phyloP scores from a whole-genome alignment of 2,888 invertebrate genomes.

The Apotomis turbidana region DNA sequence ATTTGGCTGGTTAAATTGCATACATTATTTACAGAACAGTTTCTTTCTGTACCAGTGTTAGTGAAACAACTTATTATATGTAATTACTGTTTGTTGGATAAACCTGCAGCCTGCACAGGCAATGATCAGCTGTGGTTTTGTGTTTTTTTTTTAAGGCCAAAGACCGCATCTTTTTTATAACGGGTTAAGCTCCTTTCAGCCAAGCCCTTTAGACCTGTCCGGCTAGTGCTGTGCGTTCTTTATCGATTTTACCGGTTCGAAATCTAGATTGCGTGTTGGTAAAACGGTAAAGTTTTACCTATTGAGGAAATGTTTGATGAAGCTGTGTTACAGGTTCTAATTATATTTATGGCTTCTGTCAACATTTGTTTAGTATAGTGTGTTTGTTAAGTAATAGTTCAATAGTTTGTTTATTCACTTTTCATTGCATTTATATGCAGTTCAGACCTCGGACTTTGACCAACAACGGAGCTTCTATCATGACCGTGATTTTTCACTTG shows the following conservation, averaged over 20 bases:
- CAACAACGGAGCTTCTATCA: neutral
- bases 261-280: constrained; percentile 23
- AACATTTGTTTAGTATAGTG: constrained; percentile 9
- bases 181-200: constrained; percentile 36
- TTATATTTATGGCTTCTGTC: constrained; percentile 8
- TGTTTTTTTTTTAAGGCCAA: constrained; percentile 1
- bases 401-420: constrained; percentile 14
- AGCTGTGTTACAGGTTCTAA: constrained; percentile 15
- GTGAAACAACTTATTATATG: neutral
- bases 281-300: constrained; percentile 28
- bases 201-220: constrained; percentile 42
- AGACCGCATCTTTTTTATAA: constrained; percentile 31
- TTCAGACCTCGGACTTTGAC: neutral
- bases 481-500: constrained; percentile 15
- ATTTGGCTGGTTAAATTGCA: constrained; percentile 47
- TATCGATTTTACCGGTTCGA: constrained; percentile 47
- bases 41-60: constrained; percentile 15
- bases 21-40: constrained; percentile 37
- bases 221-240: constrained; percentile 47
- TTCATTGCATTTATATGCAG: neutral
- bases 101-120: neutral
- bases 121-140: constrained; percentile 31
- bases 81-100: neutral
- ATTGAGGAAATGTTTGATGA: constrained; percentile 22
- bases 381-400: constrained; percentile 19